Evolutionary conservation across 1,140 invertebrate species (phyloP), one percentile per base, ranked within the genome.

Genomic region (Tetragnatha versicolor): DNA sequence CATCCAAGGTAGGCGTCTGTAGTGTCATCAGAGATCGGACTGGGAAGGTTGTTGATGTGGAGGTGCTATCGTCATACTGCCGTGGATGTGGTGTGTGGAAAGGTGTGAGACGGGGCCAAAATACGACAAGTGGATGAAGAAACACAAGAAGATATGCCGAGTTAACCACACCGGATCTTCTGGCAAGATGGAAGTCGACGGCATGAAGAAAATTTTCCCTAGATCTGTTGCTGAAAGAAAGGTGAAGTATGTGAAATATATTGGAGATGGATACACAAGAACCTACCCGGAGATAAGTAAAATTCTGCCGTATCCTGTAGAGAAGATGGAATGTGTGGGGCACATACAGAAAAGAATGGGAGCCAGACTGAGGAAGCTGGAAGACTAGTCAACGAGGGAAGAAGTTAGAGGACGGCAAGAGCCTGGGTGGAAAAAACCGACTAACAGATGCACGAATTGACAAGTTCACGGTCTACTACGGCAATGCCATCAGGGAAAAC

Each of bases 231-330:
- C n/a, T n/a, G n/a, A 65, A 31, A 7, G 61, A 7, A 22, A 42
- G 7, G 61, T 29, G 14, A 39, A 42, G 25, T 65, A 65, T 42
- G 31, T 39, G 20, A 65, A 65, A 5, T 65, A 39, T 42, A 39
- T 65, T 65, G 60, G 60, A 0, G 60, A 65, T 22, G 33, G 60
- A 6, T 31, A 65, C 10, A 25, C 33, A 5, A 65, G 42, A 65
- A 65, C 33, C 2, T 65, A 39, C 25, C 9, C 6, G 5, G 60
- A 25, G 17, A 2, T 65, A 5, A 12, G 20, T 39, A 39, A 39
- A 29, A 39, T 6, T 25, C 12, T 1, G 9, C 9, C 60, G 12
- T 42, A 65, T 20, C 14, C 20, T 49, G 0, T 9, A 0, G 33
- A 65, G 20, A 35, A 65, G 25, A n/a, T 65, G 5, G 31, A 35